Percentiles rank a stretch among this genome's conserved stretches.
These are phyloP conservation scores for Zootermopsis nevadensis DNA, from an alignment of 2,888 invertebrate genomes.

Conservation along the genomic window DNA sequence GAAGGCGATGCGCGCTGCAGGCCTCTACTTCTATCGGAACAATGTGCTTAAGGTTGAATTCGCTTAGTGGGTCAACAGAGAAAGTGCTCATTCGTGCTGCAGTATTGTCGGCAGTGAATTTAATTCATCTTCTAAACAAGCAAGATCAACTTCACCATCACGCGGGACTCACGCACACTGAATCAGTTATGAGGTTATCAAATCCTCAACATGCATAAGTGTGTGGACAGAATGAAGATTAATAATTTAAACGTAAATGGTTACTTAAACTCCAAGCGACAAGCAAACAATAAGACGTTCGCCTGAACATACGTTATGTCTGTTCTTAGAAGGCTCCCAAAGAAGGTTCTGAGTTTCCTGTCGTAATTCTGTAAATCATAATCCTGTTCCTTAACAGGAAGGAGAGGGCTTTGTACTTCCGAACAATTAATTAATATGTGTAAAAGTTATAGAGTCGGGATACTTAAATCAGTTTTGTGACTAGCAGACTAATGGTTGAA, in stretches of 20 bases:
- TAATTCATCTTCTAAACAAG: slow-evolving; percentile 1
- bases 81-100: not conserved
- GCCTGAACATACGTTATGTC: too few species aligned
- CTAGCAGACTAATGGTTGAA: too few species aligned
- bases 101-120: not conserved
- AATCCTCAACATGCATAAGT: not conserved
- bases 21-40: not conserved
- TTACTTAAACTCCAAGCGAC: not conserved
- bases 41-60: not conserved
- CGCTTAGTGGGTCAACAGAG: slow-evolving; percentile 7
- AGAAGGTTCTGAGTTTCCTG: too few species aligned
- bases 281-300: too few species aligned
- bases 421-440: too few species aligned
- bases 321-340: too few species aligned
- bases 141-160: not conserved
- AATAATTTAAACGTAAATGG: not conserved
- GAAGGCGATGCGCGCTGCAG: not conserved
- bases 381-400: too few species aligned
- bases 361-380: too few species aligned
- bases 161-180: slow-evolving; percentile 4
- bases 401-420: too few species aligned
- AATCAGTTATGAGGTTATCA: not conserved
- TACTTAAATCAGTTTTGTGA: too few species aligned
- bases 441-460: too few species aligned
- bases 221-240: not conserved